Evolutionary conservation across 2,888 invertebrate species (phyloP), one percentile per base, ranked within the genome.

Genomic region (Pyrocoelia pectoralis): DNA sequence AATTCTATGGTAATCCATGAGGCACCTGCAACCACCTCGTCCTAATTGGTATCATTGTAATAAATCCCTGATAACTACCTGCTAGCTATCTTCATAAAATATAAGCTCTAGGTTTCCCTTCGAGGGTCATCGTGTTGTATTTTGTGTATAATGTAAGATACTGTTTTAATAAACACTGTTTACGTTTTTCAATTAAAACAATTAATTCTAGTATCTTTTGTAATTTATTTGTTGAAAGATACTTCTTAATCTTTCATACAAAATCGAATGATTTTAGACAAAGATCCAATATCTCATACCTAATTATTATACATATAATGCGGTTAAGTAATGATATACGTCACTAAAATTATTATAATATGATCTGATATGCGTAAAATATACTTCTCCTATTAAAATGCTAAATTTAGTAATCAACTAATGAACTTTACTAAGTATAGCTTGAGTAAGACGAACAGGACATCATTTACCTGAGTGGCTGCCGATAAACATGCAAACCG

Each of bases 11-110:
- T 77, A 76, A 77, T 76, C 76, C 75, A 63, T 52, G 52, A 46
- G 73, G 75, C 78, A 78, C 78, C 79, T 79, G 79, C 75, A 73
- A 70, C 76, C 75, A 73, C 76, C 75, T 75, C 74, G 74, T 77
- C 77, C 77, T 75, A 76, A 79, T 79, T 78, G 79, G 78, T 75
- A 73, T 69, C 69, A 74, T 73, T 73, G 76, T 70, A 75, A 80
- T 81, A 81, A 81, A 80, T 81, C 80, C 79, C 74, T 74, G 79
- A 79, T 80, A 80, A 81, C 80, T 80, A 78, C 78, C 75, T 76
- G 69, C 73, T 72, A 71, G 72, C 73, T 73, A 71, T 77, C 73
- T 76, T 73, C 73, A 76, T 77, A 74, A 78, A 75, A 75, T 74
- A 77, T 76, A 76, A 76, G 77, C 73, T 72, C 77, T 76, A 71